Evolutionary conservation across 2,797 vertebrate genomes (phyloP).

Genomic region (Poecilia velifera): DNA sequence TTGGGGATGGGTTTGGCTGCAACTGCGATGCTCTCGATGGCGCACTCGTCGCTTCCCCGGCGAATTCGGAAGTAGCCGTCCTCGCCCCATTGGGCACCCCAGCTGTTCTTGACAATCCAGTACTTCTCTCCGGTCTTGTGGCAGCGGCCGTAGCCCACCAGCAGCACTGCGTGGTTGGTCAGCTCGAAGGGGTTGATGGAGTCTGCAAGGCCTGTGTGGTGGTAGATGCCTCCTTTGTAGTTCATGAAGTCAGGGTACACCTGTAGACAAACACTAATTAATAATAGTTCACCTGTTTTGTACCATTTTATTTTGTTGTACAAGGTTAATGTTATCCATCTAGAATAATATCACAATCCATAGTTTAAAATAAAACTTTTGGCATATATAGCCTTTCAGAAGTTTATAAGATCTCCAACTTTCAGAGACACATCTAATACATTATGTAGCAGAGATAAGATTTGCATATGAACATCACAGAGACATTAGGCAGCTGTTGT

Average conservation of each 20-base stretch:
- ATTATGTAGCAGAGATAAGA: neutral
- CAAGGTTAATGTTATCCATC: neutral
- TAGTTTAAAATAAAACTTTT: neutral
- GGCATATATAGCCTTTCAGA: neutral
- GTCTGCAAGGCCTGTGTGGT: conserved; percentile 89
- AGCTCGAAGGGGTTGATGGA: conserved; percentile 91
- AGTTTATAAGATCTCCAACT: neutral
- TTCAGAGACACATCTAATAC: neutral
- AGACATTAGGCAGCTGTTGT: neutral
- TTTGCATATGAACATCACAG: neutral
- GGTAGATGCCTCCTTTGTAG: conserved; percentile 91
- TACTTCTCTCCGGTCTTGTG: conserved; percentile 83
- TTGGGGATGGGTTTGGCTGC: conserved; percentile 86
- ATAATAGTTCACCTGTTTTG: neutral
- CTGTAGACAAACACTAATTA: conserved; percentile 60
- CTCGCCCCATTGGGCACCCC: conserved; percentile 91
- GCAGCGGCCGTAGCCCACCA: conserved; percentile 92
- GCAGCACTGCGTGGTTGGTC: conserved; percentile 94
- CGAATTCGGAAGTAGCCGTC: conserved; percentile 92
- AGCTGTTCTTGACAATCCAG: conserved; percentile 98
- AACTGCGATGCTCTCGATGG: conserved; percentile 92
- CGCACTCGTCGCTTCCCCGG: conserved; percentile 90
- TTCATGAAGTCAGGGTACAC: conserved; percentile 91
- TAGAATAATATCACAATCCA: neutral
- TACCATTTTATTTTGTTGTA: neutral